A percentile compares a stretch with the other conserved stretches of the same genome.
These are phyloP conservation scores for Thalassarche chlororhynchos DNA, from an alignment of 2,113 vertebrate genomes.

Conservation along the genomic window DNA sequence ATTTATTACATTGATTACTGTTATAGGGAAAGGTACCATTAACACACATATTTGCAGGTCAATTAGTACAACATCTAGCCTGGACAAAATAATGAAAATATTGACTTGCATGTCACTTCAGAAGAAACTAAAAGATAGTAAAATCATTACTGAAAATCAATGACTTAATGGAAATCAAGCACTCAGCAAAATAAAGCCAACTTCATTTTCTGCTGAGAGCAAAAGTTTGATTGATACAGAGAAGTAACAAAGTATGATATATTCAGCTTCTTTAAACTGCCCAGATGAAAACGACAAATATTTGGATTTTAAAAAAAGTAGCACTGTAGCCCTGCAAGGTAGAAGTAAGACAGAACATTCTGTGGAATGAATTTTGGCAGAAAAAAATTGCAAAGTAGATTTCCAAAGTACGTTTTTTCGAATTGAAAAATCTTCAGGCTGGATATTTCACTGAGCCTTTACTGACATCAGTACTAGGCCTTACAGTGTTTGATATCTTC, in stretches of 20 bases:
- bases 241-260: neutral
- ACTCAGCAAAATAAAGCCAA: neutral
- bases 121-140: neutral
- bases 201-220: neutral
- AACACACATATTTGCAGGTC: neutral
- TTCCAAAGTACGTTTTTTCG: neutral
- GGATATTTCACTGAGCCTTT: neutral
- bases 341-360: neutral
- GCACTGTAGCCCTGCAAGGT: neutral
- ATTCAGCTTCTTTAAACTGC: neutral
- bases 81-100: neutral
- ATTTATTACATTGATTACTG: neutral
- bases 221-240: neutral
- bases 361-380: neutral
- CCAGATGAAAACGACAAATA: neutral
- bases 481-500: neutral
- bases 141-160: neutral
- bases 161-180: neutral
- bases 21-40: neutral
- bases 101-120: neutral
- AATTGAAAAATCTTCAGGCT: neutral
- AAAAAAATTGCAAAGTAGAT: neutral
- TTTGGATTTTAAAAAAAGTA: neutral
- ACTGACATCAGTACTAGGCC: neutral
- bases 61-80: neutral